These are phyloP conservation scores for Holacanthella duospinosa DNA, from an alignment of 2,888 invertebrate species.

Conservation along the genomic window DNA sequence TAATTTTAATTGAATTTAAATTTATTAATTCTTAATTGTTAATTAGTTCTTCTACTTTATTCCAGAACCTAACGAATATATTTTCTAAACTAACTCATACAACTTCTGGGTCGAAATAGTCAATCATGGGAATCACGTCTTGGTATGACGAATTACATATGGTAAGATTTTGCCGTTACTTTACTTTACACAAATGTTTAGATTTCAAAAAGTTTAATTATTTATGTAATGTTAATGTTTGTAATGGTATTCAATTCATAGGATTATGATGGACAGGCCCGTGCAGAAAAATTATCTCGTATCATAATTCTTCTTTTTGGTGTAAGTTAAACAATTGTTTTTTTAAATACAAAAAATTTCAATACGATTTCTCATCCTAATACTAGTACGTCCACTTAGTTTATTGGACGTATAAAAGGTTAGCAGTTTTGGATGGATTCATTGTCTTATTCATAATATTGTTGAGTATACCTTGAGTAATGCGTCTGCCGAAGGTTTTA, in stretches of 20 bases:
- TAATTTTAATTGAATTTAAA: neutral
- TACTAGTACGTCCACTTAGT: too few species aligned
- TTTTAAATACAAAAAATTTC: neutral
- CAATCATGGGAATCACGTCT: slow-evolving; percentile 27
- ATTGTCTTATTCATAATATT: too few species aligned
- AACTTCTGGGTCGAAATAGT: too few species aligned
- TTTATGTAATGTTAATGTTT: slow-evolving; percentile 4
- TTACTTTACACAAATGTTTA: too few species aligned
- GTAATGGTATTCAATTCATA: slow-evolving; percentile 40
- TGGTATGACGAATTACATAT: slow-evolving; percentile 40
- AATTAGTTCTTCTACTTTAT: neutral
- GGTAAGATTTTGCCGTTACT: too few species aligned
- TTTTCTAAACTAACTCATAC: neutral
- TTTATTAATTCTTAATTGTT: neutral
- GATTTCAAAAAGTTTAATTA: neutral
- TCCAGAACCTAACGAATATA: neutral
- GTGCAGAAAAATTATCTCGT: slow-evolving; percentile 78
- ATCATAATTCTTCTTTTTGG: slow-evolving; percentile 84
- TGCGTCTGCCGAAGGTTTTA: too few species aligned
- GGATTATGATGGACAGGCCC: slow-evolving; percentile 85
- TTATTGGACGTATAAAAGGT: too few species aligned
- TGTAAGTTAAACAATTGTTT: slow-evolving; percentile 48
- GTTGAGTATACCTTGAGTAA: too few species aligned
- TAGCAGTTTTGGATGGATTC: too few species aligned
- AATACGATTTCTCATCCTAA: neutral